Evolutionary conservation across 1,140 invertebrate genomes (phyloP).

Genomic region (Hylaeus anthracinus): DNA sequence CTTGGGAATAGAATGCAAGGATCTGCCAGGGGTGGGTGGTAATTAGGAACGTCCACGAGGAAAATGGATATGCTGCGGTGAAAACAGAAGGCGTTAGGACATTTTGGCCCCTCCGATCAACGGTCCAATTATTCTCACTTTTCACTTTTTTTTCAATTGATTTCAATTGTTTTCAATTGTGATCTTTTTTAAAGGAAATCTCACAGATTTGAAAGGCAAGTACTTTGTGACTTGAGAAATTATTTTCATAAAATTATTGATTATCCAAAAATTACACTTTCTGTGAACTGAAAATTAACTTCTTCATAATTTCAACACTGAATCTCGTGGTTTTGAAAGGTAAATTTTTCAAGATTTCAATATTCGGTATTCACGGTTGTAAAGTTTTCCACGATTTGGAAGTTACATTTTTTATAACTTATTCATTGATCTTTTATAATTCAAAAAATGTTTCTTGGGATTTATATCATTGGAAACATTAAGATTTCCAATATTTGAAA

Average conservation of each 20-base stretch:
- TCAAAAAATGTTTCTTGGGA: too few relatives aligned
- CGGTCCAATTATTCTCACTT: neutral
- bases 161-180: neutral
- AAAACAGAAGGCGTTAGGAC: constrained; percentile 49
- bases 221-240: too few relatives aligned
- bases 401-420: too few relatives aligned
- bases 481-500: too few relatives aligned
- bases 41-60: constrained; percentile 47
- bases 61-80: constrained; percentile 55
- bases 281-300: neutral
- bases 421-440: too few relatives aligned
- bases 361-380: too few relatives aligned
- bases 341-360: neutral
- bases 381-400: too few relatives aligned
- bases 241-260: too few relatives aligned
- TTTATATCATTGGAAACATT: too few relatives aligned
- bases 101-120: constrained; percentile 48
- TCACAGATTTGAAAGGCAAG: too few relatives aligned
- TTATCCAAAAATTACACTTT: neutral
- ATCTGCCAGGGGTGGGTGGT: constrained; percentile 33
- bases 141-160: neutral
- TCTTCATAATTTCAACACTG: neutral
- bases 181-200: neutral
- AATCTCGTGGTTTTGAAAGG: neutral
- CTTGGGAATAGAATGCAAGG: neutral